A percentile compares a stretch with the other conserved stretches of the same genome.
Conservation (phyloP, 2,888 invertebrate genomes). For the Agrotis exclamationis region DNA sequence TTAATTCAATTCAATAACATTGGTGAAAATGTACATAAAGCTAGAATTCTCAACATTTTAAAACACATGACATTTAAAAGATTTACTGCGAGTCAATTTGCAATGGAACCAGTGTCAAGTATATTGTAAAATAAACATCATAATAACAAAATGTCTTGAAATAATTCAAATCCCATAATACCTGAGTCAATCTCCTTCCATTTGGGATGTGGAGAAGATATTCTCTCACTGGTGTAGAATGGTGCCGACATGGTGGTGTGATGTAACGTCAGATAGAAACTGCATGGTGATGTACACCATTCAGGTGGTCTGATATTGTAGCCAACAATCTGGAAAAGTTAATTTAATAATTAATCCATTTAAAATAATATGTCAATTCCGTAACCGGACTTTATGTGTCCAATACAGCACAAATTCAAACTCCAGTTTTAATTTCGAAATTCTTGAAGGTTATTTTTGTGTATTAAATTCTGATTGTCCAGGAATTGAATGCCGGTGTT, state of each 20-base stretch:
- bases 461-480: too few species aligned
- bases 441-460: background rate
- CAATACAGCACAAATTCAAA: background rate
- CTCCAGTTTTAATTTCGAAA: background rate
- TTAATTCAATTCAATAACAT: too few species aligned
- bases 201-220: slow-evolving; percentile 93
- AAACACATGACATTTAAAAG: too few species aligned
- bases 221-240: slow-evolving; percentile 95
- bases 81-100: too few species aligned
- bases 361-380: too few species aligned
- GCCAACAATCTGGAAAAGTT: slow-evolving; percentile 86
- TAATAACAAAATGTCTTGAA: background rate
- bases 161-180: slow-evolving; percentile 58
- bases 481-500: too few species aligned
- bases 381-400: too few species aligned
- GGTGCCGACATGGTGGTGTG: slow-evolving; percentile 95
- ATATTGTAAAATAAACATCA: too few species aligned
- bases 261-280: slow-evolving; percentile 95
- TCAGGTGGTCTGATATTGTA: slow-evolving; percentile 89
- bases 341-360: too few species aligned
- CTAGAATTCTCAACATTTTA: too few species aligned
- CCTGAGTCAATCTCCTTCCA: slow-evolving; percentile 95
- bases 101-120: too few species aligned
- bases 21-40: too few species aligned
- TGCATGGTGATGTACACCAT: slow-evolving; percentile 87